These are phyloP conservation scores for Neoascia interrupta DNA, from an alignment of 2,888 invertebrate species.

Conservation along the genomic window DNA sequence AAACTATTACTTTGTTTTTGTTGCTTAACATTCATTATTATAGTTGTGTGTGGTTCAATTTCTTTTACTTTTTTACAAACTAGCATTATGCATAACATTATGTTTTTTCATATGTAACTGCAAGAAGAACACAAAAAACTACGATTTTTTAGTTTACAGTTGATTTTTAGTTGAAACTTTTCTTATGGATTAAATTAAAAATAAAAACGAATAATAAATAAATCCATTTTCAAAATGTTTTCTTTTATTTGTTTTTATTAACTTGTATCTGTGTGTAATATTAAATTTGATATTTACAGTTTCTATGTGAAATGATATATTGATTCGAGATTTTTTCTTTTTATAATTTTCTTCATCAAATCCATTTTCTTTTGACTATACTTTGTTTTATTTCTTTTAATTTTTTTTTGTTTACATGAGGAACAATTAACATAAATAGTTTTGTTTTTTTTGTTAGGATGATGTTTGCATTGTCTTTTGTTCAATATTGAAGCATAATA, in stretches of 20 bases:
- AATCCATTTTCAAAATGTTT: conserved; percentile 30
- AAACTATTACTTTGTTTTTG: not conserved
- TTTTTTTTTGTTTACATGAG: conserved; percentile 39
- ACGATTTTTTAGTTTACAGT: conserved; percentile 38
- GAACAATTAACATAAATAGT: conserved; percentile 65
- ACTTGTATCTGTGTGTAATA: conserved; percentile 24
- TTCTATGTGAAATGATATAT: conserved; percentile 57
- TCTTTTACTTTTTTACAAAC: not conserved
- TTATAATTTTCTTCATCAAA: conserved; percentile 57
- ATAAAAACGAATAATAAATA: conserved; percentile 55
- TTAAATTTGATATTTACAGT: conserved; percentile 10
- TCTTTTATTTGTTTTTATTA: conserved; percentile 3
- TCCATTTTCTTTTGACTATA: conserved; percentile 21
- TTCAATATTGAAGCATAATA: conserved; percentile 37
- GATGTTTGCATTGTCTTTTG: conserved; percentile 51
- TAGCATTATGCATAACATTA: not conserved
- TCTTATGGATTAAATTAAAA: not conserved
- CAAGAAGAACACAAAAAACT: not conserved
- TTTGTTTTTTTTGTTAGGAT: conserved; percentile 43
- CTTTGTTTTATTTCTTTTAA: conserved; percentile 14
- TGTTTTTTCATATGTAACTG: not conserved
- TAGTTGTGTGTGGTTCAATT: not conserved
- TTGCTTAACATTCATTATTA: not conserved
- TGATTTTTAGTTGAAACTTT: conserved; percentile 18
- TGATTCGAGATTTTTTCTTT: conserved; percentile 65